Percentiles rank a stretch among this genome's conserved stretches.
phyloP scores from a whole-genome alignment of 2,888 invertebrate genomes.

The Callimorpha dominula region DNA sequence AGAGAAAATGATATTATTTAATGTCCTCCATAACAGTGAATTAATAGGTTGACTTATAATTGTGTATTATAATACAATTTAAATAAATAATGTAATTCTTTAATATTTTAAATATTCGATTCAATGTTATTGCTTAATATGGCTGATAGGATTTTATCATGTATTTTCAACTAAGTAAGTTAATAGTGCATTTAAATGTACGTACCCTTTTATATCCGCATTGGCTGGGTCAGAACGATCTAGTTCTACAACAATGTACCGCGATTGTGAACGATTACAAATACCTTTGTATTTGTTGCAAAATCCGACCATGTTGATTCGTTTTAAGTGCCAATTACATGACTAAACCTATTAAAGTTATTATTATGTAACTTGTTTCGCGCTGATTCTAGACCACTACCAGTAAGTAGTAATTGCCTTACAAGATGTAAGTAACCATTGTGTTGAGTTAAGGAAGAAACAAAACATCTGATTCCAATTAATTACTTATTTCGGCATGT shows the following conservation, averaged over 20 bases:
- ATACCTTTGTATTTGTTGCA: conserved; percentile 41
- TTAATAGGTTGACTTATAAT: background rate
- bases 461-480: background rate
- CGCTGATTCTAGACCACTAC: background rate
- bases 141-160: conserved; percentile 21
- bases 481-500: background rate
- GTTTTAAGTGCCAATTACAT: conserved; percentile 36
- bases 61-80: too few relatives aligned
- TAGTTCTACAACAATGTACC: conserved; percentile 43
- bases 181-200: conserved; percentile 16
- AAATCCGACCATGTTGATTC: conserved; percentile 34
- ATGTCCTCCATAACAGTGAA: background rate
- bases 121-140: conserved; percentile 13
- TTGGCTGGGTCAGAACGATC: conserved; percentile 42
- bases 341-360: conserved; percentile 23
- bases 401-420: background rate
- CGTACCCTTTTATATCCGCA: conserved; percentile 43
- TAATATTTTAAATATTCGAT: conserved; percentile 17
- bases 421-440: background rate
- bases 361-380: conserved; percentile 29
- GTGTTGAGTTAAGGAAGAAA: background rate
- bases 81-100: background rate
- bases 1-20: background rate
- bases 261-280: conserved; percentile 45
- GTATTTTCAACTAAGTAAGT: conserved; percentile 23